Conservation (phyloP, 2,888 invertebrate genomes). For the Zaprionus obscuricornis region DNA sequence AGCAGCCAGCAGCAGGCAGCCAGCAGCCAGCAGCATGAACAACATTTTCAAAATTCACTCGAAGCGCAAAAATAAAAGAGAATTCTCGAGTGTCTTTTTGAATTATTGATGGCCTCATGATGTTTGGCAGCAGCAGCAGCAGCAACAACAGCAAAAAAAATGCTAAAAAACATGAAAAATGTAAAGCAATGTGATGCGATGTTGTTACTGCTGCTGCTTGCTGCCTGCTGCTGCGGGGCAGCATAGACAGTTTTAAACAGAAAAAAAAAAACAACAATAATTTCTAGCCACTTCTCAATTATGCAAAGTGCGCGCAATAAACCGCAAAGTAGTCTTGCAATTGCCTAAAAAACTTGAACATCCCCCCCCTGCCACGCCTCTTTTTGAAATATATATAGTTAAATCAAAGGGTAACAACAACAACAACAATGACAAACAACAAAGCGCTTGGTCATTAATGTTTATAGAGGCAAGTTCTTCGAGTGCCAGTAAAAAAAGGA, state of each 20-base stretch:
- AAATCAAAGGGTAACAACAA: slow-evolving; percentile 15
- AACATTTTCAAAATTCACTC: too few relatives aligned
- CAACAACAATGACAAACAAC: slow-evolving; percentile 30
- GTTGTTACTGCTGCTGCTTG: too few relatives aligned
- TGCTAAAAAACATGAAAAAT: slow-evolving; percentile 38
- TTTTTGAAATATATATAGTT: not conserved
- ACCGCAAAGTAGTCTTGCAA: slow-evolving; percentile 68
- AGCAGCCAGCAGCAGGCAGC: too few relatives aligned
- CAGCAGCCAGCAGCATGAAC: too few relatives aligned
- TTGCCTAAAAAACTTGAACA: not conserved
- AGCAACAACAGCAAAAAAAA: too few relatives aligned
- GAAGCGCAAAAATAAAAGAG: too few relatives aligned
- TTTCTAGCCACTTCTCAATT: slow-evolving; percentile 65
- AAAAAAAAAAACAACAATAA: slow-evolving; percentile 44
- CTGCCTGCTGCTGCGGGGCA: not conserved
- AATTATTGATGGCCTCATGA: slow-evolving; percentile 68
- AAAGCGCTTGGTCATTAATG: slow-evolving; percentile 80
- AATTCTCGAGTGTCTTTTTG: slow-evolving; percentile 70
- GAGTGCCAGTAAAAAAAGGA: too few relatives aligned
- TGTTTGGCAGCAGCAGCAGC: slow-evolving; percentile 22
- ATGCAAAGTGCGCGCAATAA: slow-evolving; percentile 76
- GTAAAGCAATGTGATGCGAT: too few relatives aligned
- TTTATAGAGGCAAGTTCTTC: too few relatives aligned
- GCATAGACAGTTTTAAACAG: slow-evolving; percentile 40
- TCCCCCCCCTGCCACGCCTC: not conserved